These are phyloP conservation scores for Pollenia amentaria DNA, from an alignment of 2,888 invertebrate species.

Conservation along the genomic window DNA sequence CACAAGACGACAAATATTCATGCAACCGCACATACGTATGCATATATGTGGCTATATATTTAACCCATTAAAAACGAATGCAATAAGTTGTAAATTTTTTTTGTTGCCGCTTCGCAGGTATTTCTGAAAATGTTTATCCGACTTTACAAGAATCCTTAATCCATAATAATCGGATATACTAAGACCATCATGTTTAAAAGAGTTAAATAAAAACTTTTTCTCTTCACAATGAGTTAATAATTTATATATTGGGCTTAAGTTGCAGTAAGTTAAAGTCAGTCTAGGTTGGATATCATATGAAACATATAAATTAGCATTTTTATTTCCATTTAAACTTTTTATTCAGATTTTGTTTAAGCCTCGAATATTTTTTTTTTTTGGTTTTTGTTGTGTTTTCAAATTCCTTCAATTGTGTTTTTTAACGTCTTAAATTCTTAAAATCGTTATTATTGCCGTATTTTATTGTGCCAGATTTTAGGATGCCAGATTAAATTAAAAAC, in stretches of 20 bases:
- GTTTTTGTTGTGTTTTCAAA: constrained; percentile 18
- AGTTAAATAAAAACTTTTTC: too few species aligned
- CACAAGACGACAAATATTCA: constrained; percentile 27
- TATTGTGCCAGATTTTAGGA: constrained; percentile 1
- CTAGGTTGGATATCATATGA: constrained; percentile 40
- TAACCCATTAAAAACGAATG: neutral
- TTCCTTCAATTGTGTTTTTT: constrained; percentile 27
- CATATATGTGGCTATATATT: neutral
- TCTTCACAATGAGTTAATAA: constrained; percentile 8
- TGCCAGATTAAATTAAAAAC: neutral
- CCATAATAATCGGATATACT: too few species aligned
- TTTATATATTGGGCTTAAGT: neutral
- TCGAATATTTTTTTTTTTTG: constrained; percentile 7
- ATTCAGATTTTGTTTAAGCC: constrained; percentile 26
- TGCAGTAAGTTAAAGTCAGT: constrained; percentile 11
- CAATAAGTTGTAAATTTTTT: too few species aligned
- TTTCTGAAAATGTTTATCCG: too few species aligned
- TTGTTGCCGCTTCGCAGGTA: too few species aligned
- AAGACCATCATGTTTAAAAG: too few species aligned
- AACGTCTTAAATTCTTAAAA: constrained; percentile 25
- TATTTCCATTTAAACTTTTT: constrained; percentile 51
- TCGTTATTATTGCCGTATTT: constrained; percentile 40
- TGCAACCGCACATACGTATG: neutral
- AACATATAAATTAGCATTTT: constrained; percentile 64
- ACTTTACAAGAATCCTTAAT: too few species aligned